These are phyloP conservation scores for Perdita meconis DNA, from an alignment of 2,888 invertebrate genomes.

Conservation along the genomic window DNA sequence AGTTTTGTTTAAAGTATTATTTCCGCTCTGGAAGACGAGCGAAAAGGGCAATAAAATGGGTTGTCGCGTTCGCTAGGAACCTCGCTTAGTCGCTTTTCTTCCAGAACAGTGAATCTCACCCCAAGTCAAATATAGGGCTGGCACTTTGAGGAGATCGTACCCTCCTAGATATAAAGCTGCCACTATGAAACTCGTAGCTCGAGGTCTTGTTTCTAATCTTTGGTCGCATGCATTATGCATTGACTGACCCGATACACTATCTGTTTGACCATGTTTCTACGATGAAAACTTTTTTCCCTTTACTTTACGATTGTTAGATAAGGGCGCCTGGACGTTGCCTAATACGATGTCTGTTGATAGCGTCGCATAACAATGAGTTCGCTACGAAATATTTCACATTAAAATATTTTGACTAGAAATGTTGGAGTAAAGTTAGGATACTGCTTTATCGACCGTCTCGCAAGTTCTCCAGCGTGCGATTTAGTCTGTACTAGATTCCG, in stretches of 20 bases:
- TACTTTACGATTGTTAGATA: background rate
- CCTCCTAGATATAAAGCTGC: slow-evolving; percentile 67
- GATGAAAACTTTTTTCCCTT: slow-evolving; percentile 39
- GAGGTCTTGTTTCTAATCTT: slow-evolving; percentile 69
- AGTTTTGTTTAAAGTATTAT: background rate
- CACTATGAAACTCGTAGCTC: slow-evolving; percentile 49
- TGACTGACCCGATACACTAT: slow-evolving; percentile 61
- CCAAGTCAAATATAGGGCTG: background rate
- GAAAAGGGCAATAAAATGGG: slow-evolving; percentile 70
- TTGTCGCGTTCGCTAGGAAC: slow-evolving; percentile 69
- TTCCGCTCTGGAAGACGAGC: slow-evolving; percentile 7
- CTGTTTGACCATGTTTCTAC: slow-evolving; percentile 53
- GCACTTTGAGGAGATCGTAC: slow-evolving; percentile 30
- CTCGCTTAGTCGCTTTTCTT: slow-evolving; percentile 74
- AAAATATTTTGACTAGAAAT: too few species aligned
- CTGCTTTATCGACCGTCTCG: slow-evolving; percentile 15
- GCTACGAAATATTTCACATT: background rate
- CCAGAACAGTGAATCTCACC: slow-evolving; percentile 71
- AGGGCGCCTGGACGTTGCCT: background rate
- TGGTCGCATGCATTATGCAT: slow-evolving; percentile 73
- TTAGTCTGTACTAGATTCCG: slow-evolving; percentile 25
- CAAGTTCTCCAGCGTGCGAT: background rate
- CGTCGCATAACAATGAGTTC: background rate
- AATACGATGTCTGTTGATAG: background rate
- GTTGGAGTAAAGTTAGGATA: background rate